phyloP scores from a whole-genome alignment of 2,797 vertebrate genomes.

The Silurus aristotelis region DNA sequence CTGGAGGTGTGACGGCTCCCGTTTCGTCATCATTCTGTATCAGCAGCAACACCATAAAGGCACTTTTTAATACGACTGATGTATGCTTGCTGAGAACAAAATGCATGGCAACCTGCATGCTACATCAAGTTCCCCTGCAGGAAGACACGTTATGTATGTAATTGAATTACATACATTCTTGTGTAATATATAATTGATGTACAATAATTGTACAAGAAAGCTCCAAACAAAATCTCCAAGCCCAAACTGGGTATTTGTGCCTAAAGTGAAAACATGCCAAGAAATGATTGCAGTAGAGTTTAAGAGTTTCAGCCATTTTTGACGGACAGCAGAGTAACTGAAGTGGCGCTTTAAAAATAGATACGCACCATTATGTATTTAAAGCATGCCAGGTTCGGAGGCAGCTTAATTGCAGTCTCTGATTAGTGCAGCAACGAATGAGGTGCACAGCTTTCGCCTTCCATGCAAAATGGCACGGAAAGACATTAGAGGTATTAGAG shows the following conservation, averaged over 20 bases:
- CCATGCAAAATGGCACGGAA: slow-evolving; percentile 58
- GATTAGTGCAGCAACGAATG: slow-evolving; percentile 72
- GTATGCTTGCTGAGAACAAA: not conserved
- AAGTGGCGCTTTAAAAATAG: not conserved
- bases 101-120: not conserved
- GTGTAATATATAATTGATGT: not conserved
- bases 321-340: not conserved
- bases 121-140: not conserved
- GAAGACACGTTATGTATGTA: not conserved
- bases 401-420: slow-evolving; percentile 68
- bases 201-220: too few relatives aligned
- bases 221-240: too few relatives aligned
- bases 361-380: slow-evolving; percentile 12
- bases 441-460: slow-evolving; percentile 59
- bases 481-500: not conserved
- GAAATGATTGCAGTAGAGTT: not conserved
- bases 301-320: not conserved
- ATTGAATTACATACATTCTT: not conserved
- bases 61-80: not conserved
- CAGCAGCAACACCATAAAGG: not conserved
- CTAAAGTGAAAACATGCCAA: not conserved
- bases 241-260: not conserved
- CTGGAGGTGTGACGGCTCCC: not conserved
- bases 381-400: slow-evolving; percentile 44
- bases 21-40: not conserved